phyloP scores from a whole-genome alignment of 2,113 vertebrate species.

The Prunella fulvescens region DNA sequence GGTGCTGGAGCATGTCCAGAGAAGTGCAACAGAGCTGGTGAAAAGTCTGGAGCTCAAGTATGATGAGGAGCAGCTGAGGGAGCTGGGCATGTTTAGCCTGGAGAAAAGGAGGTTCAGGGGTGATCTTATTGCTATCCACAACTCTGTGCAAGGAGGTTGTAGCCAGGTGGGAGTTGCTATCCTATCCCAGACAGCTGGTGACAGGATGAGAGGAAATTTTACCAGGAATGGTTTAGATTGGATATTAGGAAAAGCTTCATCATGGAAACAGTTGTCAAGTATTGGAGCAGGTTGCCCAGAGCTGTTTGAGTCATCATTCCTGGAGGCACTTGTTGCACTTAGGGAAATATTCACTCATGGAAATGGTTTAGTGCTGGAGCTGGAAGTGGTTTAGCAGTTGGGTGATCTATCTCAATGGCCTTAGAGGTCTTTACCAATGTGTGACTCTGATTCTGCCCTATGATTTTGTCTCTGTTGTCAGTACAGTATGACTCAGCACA shows the following conservation, averaged over 20 bases:
- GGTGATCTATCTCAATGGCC: neutral
- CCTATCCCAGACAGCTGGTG: no score
- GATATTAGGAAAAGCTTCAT: neutral
- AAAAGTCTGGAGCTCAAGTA: neutral
- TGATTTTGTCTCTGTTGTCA: neutral
- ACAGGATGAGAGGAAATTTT: neutral
- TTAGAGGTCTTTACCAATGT: neutral
- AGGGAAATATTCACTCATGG: neutral
- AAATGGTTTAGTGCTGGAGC: neutral
- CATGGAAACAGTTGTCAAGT: neutral
- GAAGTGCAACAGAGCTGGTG: neutral
- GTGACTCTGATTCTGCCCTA: neutral
- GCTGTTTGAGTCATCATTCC: neutral
- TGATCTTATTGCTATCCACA: neutral
- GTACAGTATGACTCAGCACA: neutral
- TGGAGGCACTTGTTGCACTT: neutral
- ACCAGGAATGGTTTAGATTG: neutral
- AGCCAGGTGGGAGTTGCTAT: no score
- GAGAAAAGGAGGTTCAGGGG: neutral
- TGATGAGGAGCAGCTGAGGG: neutral
- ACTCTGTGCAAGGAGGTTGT: rapidly evolving
- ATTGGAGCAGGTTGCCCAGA: neutral
- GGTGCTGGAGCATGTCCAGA: neutral
- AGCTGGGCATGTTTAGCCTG: neutral
- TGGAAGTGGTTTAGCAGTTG: neutral